A percentile compares a stretch with the other conserved stretches of the same genome.
These are phyloP conservation scores for Belonocnema kinseyi DNA, from an alignment of 1,140 invertebrate species.

Conservation along the genomic window DNA sequence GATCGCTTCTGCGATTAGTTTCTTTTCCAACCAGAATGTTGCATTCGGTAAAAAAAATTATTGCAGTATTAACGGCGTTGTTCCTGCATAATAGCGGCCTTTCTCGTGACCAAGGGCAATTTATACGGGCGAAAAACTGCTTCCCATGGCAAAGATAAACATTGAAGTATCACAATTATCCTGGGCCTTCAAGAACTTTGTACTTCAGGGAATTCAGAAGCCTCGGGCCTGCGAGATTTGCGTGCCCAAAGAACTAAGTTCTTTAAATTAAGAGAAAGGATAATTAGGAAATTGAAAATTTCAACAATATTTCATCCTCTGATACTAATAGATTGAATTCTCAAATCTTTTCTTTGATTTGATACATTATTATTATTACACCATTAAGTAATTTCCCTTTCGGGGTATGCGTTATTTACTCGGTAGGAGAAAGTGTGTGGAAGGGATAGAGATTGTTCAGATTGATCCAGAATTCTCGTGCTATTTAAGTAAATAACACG, in stretches of 20 bases:
- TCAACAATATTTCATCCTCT: background rate
- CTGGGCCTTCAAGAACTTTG: conserved; percentile 11
- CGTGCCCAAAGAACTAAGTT: background rate
- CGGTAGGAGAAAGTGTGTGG: too few species aligned
- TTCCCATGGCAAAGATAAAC: conserved; percentile 30
- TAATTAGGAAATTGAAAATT: background rate
- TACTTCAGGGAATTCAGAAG: conserved; percentile 12
- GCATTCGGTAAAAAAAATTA: conserved; percentile 16
- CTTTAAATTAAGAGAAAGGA: background rate
- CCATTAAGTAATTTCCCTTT: too few species aligned
- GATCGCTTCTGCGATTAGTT: conserved; percentile 8
- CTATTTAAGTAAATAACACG: too few species aligned
- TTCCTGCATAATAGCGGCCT: conserved; percentile 18
- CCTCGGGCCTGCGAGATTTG: background rate
- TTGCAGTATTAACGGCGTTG: conserved; percentile 4
- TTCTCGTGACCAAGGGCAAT: conserved; percentile 25
- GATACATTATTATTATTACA: too few species aligned
- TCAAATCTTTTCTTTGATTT: too few species aligned
- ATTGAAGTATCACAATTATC: conserved; percentile 27
- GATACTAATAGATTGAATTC: too few species aligned
- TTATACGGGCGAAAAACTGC: conserved; percentile 3
- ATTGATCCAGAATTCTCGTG: too few species aligned
- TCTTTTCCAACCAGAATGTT: conserved; percentile 21
- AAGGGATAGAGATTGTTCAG: too few species aligned
- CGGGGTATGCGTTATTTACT: too few species aligned